A percentile compares a stretch with the other conserved stretches of the same genome.
Evolutionary conservation across 2,888 invertebrate species (phyloP).

Genomic region (Tachystola acroxantha): DNA sequence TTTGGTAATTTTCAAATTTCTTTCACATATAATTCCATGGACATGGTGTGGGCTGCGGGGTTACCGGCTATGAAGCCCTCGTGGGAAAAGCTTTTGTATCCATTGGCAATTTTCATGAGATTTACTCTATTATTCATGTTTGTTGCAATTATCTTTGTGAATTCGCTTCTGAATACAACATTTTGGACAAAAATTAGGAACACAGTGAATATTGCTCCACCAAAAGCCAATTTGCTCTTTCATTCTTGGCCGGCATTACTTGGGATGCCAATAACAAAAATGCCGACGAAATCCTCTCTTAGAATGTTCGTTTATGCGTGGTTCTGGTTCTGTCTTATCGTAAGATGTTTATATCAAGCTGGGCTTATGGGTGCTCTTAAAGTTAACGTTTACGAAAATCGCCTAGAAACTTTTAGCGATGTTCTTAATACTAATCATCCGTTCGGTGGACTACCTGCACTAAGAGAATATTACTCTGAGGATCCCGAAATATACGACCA

Average conservation of each 20-base stretch:
- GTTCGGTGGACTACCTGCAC: slow-evolving; percentile 36
- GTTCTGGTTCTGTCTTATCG: slow-evolving; percentile 46
- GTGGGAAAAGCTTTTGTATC: slow-evolving; percentile 47
- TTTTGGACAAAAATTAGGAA: slow-evolving; percentile 25
- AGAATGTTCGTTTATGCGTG: slow-evolving; percentile 33
- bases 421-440: slow-evolving; percentile 26
- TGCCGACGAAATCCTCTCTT: slow-evolving; percentile 31
- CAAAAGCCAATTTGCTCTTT: slow-evolving; percentile 40
- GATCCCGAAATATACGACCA: slow-evolving; percentile 34
- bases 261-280: slow-evolving; percentile 35
- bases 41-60: slow-evolving; percentile 46
- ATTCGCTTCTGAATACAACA: slow-evolving; percentile 27
- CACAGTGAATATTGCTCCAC: slow-evolving; percentile 24
- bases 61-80: slow-evolving; percentile 31
- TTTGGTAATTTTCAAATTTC: slow-evolving; percentile 52
- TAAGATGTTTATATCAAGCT: slow-evolving; percentile 48
- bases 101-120: slow-evolving; percentile 32
- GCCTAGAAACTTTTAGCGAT: slow-evolving; percentile 28
- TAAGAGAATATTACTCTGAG: slow-evolving; percentile 39
- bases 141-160: slow-evolving; percentile 31
- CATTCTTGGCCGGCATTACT: slow-evolving; percentile 46
- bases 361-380: slow-evolving; percentile 41
- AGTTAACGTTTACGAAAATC: slow-evolving; percentile 25
- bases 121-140: slow-evolving; percentile 33
- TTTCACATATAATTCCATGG: slow-evolving; percentile 41